Evolutionary conservation across 2,888 invertebrate genomes (phyloP).

Genomic region (Tetanocera ferruginea): DNA sequence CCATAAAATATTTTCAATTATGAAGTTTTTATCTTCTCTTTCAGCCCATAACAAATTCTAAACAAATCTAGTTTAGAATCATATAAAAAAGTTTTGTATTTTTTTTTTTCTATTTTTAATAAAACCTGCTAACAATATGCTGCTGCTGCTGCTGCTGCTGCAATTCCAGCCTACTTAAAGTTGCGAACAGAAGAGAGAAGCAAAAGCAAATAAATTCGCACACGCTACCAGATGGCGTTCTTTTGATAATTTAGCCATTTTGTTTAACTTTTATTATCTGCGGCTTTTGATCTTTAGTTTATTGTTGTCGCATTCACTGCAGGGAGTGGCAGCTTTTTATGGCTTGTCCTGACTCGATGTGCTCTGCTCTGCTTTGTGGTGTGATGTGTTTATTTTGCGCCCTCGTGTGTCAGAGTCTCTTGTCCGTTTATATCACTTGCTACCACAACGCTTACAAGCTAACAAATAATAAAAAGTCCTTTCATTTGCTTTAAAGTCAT

Average conservation of each 20-base stretch:
- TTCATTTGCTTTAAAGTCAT: slow-evolving; percentile 16
- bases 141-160: too few relatives aligned
- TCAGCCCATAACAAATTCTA: too few relatives aligned
- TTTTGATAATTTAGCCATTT: neutral
- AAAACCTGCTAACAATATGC: neutral
- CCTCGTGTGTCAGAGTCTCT: neutral
- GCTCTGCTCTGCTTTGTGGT: neutral
- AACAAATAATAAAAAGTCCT: neutral
- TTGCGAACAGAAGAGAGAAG: neutral
- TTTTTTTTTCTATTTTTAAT: too few relatives aligned
- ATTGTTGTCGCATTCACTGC: neutral
- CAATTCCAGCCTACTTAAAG: neutral
- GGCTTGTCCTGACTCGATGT: neutral
- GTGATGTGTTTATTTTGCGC: too few relatives aligned
- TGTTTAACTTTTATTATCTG: neutral
- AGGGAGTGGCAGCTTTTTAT: neutral
- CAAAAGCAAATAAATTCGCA: neutral
- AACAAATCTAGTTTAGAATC: too few relatives aligned
- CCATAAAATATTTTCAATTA: too few relatives aligned
- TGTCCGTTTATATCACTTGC: neutral
- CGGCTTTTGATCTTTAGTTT: neutral
- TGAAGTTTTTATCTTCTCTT: too few relatives aligned
- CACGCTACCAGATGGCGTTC: neutral
- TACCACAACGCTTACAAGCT: neutral
- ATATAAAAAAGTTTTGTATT: too few relatives aligned